Base-by-base conservation (phyloP, 1,140 invertebrate genomes). In the Eriosoma lanigerum region DNA sequence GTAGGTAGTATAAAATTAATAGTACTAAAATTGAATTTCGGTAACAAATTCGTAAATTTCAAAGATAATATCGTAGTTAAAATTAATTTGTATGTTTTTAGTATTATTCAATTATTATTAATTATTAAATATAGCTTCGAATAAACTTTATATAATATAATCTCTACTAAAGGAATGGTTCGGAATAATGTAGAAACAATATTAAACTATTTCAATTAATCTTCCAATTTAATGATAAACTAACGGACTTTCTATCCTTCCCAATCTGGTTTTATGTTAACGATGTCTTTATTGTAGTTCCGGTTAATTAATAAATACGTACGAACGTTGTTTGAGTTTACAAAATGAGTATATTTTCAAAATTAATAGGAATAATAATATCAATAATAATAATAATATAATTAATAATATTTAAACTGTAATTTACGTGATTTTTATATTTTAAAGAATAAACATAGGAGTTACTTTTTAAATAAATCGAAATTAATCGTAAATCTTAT, bases 121-220 rank as follows among this genome's bases (percentile, higher is more conserved):
- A 24, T 46, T 46, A 46, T 24, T 44, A n/a, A 66, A 0, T 9
- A 15, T 38, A 32, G 32, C 32, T 46, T 15, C 21, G 21, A 12
- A 24, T 4, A 24, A 66, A 66, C n/a, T 24, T 2, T 26, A 10
- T 10, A 21, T n/a, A 46, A 10, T 10, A 21, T n/a, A 46, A 68
- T n/a, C 13, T 15, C 21, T 24, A 68, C 4, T 13, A 66, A 66
- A 21, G 3, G n/a, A 66, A 29, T 66, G n/a, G 12, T 68, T 24
- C 21, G 4, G 17, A 24, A n/a, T 46, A 38, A 38, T 68, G n/a
- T 68, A n/a, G 44, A 46, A 44, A 48, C 64, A 68, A 68, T 68
- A 38, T 8, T 46, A 46, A 68, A 68, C 64, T 24, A 68, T 68
- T 68, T 66, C 38, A 15, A 68, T 68, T 68, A 68, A 68, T 68